Evolutionary conservation across 2,888 invertebrate genomes (phyloP), one percentile per base, ranked within the genome.

Genomic region (Eupithecia centaureata): DNA sequence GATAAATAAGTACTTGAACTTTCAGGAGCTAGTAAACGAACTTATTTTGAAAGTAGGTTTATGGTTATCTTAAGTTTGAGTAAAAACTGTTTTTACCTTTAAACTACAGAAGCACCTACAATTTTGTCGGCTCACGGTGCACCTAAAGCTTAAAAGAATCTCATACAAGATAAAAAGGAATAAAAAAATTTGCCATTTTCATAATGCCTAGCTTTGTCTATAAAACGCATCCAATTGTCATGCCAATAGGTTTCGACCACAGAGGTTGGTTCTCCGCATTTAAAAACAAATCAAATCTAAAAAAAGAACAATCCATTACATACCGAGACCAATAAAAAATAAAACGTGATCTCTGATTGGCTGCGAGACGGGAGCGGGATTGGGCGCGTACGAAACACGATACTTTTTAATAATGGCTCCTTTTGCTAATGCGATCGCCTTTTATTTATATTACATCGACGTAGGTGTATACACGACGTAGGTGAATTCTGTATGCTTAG

Each of bases 331-430:
- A 88, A 86, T 86, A 89, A 92, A 90, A 88, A 85, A 86, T 74
- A 84, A 86, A 83, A 82, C 79, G 73, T 76, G 74, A 70, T 66
- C 80, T 75, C 77, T 81, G 84, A 92, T 93, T 93, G 92, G 92
- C 80, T 73, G 57, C 76, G 77, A 73, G 78, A 85, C 87, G 86
- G 86, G 81, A 77, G 72, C 82, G 78, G 79, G 79, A 92, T 92
- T 92, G 92, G 92, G 73, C 79, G 80, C 79, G 80, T 83, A 83
- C 84, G 83, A 88, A 92, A 93, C 86, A 84, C 85, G 93, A 93
- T 93, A 93, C 92, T 92, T 93, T 93, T 93, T 92, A 92, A 92
- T 92, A 92, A 93, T 92, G 92, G 93, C 89, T 92, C 86, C 90
- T 92, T 90, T 88, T 84, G 90, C 87, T 93, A 92, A 93, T 93